Conservation (phyloP, 2,888 invertebrate genomes). For the Chymomyza amoena region DNA sequence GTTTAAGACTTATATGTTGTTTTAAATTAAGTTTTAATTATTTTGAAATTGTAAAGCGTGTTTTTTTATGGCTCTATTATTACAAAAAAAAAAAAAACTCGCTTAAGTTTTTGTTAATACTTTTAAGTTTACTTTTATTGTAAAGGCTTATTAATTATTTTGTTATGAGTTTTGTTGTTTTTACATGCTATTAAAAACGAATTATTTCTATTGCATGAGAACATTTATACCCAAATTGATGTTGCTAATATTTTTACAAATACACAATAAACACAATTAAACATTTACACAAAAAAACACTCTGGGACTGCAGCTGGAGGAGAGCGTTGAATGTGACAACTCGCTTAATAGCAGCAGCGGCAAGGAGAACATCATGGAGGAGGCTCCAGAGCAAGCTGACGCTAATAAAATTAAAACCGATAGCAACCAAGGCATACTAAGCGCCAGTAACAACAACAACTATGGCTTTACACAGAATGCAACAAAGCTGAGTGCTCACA, state of each 20-base stretch:
- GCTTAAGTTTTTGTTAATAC: constrained; percentile 7
- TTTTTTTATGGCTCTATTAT: background rate
- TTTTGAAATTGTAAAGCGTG: background rate
- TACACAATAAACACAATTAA: constrained; percentile 23
- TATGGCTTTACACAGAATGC: constrained; percentile 48
- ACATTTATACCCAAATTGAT: constrained; percentile 12
- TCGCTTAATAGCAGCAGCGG: constrained; percentile 1
- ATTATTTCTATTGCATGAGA: background rate
- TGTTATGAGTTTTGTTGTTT: constrained; percentile 3
- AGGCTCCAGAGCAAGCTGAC: background rate
- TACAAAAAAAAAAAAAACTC: no score
- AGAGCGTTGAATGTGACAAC: constrained; percentile 18
- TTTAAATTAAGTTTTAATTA: background rate
- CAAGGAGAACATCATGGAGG: background rate
- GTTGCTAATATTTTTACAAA: constrained; percentile 60
- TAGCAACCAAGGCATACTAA: background rate
- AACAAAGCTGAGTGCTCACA: constrained; percentile 30
- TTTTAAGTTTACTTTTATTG: background rate
- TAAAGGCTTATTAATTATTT: constrained; percentile 4
- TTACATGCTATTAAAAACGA: background rate
- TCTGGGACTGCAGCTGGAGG: constrained; percentile 33
- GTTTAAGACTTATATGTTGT: background rate
- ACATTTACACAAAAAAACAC: constrained; percentile 6
- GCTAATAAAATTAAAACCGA: constrained; percentile 14
- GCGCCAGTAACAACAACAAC: constrained; percentile 23